Percentiles rank a stretch among this genome's conserved stretches.
These are phyloP conservation scores for Drosophila pandora DNA, from an alignment of 1,140 invertebrate genomes.

Conservation along the genomic window DNA sequence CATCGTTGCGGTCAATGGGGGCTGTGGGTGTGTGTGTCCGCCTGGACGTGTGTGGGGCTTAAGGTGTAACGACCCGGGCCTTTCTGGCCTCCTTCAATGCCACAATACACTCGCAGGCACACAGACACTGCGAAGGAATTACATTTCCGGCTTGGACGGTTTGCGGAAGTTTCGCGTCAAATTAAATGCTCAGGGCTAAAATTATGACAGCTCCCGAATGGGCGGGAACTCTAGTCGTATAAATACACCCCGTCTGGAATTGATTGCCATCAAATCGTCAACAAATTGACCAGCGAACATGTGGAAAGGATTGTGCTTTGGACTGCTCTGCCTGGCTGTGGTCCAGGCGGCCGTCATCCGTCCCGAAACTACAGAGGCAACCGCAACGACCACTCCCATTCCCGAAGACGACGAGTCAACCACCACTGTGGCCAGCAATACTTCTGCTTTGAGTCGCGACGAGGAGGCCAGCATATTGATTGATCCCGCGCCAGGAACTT, in stretches of 20 bases:
- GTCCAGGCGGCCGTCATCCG: slow-evolving; percentile 47
- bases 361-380: slow-evolving; percentile 32
- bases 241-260: slow-evolving; percentile 60
- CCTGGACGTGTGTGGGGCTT: slow-evolving; percentile 24
- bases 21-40: slow-evolving; percentile 20
- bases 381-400: slow-evolving; percentile 15
- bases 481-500: slow-evolving; percentile 60
- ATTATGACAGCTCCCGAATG: slow-evolving; percentile 71
- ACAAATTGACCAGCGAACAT: slow-evolving; percentile 58
- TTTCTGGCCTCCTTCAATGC: slow-evolving; percentile 68
- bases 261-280: slow-evolving; percentile 52
- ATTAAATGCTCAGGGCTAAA: slow-evolving; percentile 68
- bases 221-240: slow-evolving; percentile 45
- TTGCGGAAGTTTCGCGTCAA: slow-evolving; percentile 69
- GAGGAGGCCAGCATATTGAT: slow-evolving; percentile 57
- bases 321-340: slow-evolving; percentile 30
- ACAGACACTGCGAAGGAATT: slow-evolving; percentile 34
- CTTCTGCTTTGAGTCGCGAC: slow-evolving; percentile 50
- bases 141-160: slow-evolving; percentile 68
- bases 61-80: slow-evolving; percentile 74
- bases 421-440: slow-evolving; percentile 13
- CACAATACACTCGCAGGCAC: slow-evolving; percentile 38
- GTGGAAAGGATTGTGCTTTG: slow-evolving; percentile 48
- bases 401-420: slow-evolving; percentile 14
- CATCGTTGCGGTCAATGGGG: slow-evolving; percentile 77